A percentile compares a stretch with the other conserved stretches of the same genome.
Evolutionary conservation across 2,888 invertebrate species (phyloP).

Genomic region (Adelphocoris suturalis): DNA sequence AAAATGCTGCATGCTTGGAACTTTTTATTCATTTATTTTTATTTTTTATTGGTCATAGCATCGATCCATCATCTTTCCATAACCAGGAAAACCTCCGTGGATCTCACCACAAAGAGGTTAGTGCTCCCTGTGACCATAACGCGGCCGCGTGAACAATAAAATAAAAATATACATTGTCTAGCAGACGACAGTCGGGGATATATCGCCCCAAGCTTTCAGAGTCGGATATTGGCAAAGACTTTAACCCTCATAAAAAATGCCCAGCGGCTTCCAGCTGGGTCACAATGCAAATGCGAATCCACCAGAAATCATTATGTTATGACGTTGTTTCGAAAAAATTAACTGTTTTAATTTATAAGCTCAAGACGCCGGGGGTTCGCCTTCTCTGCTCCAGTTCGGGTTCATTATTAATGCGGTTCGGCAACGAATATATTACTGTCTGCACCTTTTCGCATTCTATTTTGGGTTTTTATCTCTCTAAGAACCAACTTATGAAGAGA

Average conservation of each 20-base stretch:
- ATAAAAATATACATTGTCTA: constrained; percentile 67
- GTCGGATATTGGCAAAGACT: constrained; percentile 69
- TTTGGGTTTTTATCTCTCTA: neutral
- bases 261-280: constrained; percentile 61
- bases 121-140: constrained; percentile 60
- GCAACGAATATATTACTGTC: neutral
- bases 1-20: too few relatives aligned
- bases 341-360: constrained; percentile 53
- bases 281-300: constrained; percentile 67
- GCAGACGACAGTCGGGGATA: constrained; percentile 68
- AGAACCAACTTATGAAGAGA: neutral
- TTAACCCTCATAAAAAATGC: constrained; percentile 64
- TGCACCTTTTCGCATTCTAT: neutral
- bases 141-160: constrained; percentile 59
- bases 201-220: constrained; percentile 51
- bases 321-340: constrained; percentile 51
- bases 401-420: neutral
- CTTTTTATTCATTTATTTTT: too few relatives aligned
- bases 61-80: too few relatives aligned
- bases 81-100: neutral
- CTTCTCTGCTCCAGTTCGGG: constrained; percentile 12
- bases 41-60: too few relatives aligned
- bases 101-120: constrained; percentile 46
- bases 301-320: constrained; percentile 48
- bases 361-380: constrained; percentile 5